Evolutionary conservation across 2,113 vertebrate genomes (phyloP).

Genomic region (Sturnira hondurensis): DNA sequence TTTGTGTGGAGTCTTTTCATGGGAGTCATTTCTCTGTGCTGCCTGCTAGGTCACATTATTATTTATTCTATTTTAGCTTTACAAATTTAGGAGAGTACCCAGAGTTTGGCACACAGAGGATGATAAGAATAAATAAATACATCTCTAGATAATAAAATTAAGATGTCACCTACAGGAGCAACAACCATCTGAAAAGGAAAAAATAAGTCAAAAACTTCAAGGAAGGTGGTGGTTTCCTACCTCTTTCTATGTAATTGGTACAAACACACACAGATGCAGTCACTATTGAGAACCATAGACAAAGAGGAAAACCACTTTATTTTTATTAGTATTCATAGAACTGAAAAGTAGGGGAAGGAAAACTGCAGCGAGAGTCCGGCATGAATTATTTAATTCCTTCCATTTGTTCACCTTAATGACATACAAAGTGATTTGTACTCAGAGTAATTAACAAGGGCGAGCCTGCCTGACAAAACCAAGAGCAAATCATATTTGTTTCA

Average conservation of each 20-base stretch:
- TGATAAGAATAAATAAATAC: neutral
- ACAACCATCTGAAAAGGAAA: neutral
- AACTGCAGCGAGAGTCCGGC: constrained; percentile 62
- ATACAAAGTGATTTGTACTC: constrained; percentile 89
- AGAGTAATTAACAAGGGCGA: constrained; percentile 91
- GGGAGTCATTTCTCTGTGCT: neutral
- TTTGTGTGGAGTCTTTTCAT: neutral
- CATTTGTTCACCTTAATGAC: constrained; percentile 93
- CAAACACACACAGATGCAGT: neutral
- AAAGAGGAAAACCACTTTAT: neutral
- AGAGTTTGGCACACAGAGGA: neutral
- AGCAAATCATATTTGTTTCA: constrained; percentile 83
- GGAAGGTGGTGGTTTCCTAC: neutral
- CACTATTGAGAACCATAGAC: constrained; percentile 22
- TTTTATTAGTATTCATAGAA: constrained; percentile 67
- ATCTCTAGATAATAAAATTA: neutral
- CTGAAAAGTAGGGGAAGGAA: constrained; percentile 51
- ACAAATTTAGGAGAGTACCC: neutral
- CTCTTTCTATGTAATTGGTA: constrained; percentile 10
- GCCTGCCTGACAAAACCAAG: constrained; percentile 87
- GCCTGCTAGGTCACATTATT: neutral
- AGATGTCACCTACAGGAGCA: neutral
- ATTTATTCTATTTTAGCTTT: neutral
- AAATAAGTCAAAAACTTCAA: neutral
- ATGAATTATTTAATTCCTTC: constrained; percentile 86